phyloP scores from a whole-genome alignment of 2,797 vertebrate genomes.

The Tragelaphus eurycerus region DNA sequence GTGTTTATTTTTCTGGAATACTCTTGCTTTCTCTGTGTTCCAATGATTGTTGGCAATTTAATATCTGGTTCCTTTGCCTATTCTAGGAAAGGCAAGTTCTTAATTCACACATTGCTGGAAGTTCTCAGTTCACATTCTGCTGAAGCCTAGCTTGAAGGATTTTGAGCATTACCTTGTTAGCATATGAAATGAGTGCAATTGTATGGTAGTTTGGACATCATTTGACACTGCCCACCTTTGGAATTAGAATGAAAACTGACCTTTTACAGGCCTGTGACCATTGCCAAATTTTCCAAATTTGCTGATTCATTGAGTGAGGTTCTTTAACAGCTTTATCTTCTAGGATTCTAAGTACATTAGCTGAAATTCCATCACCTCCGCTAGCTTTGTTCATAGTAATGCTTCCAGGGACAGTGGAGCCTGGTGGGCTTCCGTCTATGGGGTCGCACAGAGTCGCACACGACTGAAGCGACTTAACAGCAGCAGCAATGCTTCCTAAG shows the following conservation, averaged over 20 bases:
- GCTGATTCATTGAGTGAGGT: neutral
- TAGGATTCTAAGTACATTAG: neutral
- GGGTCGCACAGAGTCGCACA: too few species aligned
- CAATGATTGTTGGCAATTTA: neutral
- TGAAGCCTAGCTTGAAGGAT: neutral
- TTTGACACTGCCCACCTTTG: neutral
- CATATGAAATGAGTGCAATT: neutral
- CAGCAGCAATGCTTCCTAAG: neutral
- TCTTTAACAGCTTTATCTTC: neutral
- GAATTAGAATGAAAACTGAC: neutral
- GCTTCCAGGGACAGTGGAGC: neutral
- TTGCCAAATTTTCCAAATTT: neutral
- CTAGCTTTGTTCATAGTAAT: neutral
- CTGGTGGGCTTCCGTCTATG: too few species aligned
- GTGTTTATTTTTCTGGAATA: neutral
- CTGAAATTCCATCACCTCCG: neutral
- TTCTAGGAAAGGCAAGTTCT: neutral
- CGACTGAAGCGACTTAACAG: too few species aligned
- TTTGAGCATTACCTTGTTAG: neutral
- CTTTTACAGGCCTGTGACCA: neutral
- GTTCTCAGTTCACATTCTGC: neutral
- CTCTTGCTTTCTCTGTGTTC: neutral
- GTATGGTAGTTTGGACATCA: neutral
- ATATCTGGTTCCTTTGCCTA: neutral
- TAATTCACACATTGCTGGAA: neutral